Evolutionary conservation across 2,888 invertebrate genomes (phyloP).

Genomic region (Lydus trimaculatus): DNA sequence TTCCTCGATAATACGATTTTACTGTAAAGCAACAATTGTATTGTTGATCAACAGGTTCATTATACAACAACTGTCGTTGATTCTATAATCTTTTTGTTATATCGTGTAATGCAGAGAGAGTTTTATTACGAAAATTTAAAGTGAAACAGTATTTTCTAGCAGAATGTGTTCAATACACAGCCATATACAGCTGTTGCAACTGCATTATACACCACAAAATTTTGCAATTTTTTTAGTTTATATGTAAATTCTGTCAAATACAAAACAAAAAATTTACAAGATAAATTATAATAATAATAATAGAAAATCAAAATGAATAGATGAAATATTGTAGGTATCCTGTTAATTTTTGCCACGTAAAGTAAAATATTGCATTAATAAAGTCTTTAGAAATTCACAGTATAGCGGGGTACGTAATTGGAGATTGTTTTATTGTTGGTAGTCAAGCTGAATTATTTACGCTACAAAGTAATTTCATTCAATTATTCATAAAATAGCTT

Average conservation of each 20-base stretch:
- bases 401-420: constrained; percentile 5
- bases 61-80: not conserved
- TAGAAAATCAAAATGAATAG: not conserved
- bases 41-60: constrained; percentile 13
- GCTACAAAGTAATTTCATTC: constrained; percentile 9
- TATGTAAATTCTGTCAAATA: not conserved
- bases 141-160: not conserved
- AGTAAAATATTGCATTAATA: not conserved
- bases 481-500: not conserved
- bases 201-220: not conserved
- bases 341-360: not conserved
- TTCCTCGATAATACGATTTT: not conserved
- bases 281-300: not conserved
- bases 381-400: not conserved
- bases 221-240: not conserved
- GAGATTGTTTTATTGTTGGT: constrained; percentile 11
- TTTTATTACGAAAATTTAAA: constrained; percentile 2
- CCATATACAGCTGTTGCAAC: not conserved
- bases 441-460: constrained; percentile 5
- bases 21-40: not conserved
- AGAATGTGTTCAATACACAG: not conserved
- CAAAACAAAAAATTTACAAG: not conserved
- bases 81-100: not conserved
- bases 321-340: not conserved
- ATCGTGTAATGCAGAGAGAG: not conserved